A percentile compares a stretch with the other conserved stretches of the same genome.
Conservation (phyloP, 1,140 invertebrate genomes). For the Oscheius sp. region DNA sequence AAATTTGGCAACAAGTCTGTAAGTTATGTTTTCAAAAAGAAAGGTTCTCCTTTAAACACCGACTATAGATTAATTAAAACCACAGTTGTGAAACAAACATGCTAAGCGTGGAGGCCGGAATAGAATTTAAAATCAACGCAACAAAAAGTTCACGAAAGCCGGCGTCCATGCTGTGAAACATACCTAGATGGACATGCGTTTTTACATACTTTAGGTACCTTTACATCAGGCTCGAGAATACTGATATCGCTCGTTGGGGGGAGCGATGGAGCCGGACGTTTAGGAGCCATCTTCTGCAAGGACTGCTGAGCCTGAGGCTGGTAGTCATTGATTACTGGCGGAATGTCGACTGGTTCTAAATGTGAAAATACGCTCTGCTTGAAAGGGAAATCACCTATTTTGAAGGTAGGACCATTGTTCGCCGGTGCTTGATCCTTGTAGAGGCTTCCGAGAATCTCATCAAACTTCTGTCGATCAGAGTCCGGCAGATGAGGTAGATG, state of each 20-base stretch:
- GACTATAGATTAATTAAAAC: too few relatives aligned
- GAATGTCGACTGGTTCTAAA: not conserved
- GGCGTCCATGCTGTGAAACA: too few relatives aligned
- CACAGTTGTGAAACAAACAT: too few relatives aligned
- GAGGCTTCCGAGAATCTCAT: not conserved
- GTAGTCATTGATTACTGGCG: not conserved
- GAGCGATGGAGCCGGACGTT: not conserved
- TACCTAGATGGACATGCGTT: not conserved
- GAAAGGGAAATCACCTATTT: not conserved
- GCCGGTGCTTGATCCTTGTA: not conserved
- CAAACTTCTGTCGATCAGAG: not conserved
- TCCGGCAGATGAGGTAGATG: not conserved
- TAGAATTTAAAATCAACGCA: too few relatives aligned
- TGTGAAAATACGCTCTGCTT: not conserved
- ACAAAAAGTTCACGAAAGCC: too few relatives aligned
- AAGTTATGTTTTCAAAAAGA: too few relatives aligned
- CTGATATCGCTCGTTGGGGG: slow-evolving; percentile 11
- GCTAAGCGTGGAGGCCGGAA: too few relatives aligned
- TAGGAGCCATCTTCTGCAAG: not conserved
- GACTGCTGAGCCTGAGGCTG: not conserved
- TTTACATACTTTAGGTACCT: not conserved
- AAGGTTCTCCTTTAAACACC: too few relatives aligned
- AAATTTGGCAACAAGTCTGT: too few relatives aligned
- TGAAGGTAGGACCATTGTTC: not conserved
- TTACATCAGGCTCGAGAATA: slow-evolving; percentile 18